Base-by-base conservation (phyloP, 2,113 vertebrate genomes). In the Hippocampus barbouri region DNA sequence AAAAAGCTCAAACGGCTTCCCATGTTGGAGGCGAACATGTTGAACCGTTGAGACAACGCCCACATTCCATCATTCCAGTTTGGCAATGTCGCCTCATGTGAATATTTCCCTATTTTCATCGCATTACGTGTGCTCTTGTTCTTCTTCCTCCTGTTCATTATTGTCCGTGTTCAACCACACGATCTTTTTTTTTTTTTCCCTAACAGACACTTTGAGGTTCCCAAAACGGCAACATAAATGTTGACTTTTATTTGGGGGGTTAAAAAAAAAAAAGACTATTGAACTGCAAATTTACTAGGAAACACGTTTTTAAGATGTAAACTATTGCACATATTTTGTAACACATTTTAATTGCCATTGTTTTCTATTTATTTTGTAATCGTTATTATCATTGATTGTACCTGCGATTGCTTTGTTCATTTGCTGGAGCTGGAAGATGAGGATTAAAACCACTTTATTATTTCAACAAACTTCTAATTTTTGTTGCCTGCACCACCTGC, bases 311-410 rank as follows among this genome's bases (percentile, higher is more conserved):
- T 83, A 87, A 85, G 79, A 87, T 90, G 82, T 89, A 86, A 91
- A 87, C 77, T 90, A 89, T 89, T 90, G 86, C 87, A 89, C 87
- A 87, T 90, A 89, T 92, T 93, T 92, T 92, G 78, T 92, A 92
- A 90, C 79, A 77, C 21, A 54, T 83, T 87, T 86, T 87, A 89
- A 90, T 88, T 89, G 82, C 80, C 87, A 90, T 86, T 79, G 83
- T 87, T 89, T 87, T 91, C 76, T 90, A 84, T 90, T 89, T 88
- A 88, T 88, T 88, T 91, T 91, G 76, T 90, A 87, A 89, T 87
- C 78, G 83, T 84, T 78, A 76, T 81, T 74, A 64, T 81, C 84
- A 71, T 82, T 76, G 82, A 75, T 82, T 77, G 82, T 87, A 84
- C 71, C 78, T 53, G 74, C 81, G 66, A 71, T 85, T 86, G 69